phyloP scores from a whole-genome alignment of 2,888 invertebrate genomes.

The Saturnia japonica region DNA sequence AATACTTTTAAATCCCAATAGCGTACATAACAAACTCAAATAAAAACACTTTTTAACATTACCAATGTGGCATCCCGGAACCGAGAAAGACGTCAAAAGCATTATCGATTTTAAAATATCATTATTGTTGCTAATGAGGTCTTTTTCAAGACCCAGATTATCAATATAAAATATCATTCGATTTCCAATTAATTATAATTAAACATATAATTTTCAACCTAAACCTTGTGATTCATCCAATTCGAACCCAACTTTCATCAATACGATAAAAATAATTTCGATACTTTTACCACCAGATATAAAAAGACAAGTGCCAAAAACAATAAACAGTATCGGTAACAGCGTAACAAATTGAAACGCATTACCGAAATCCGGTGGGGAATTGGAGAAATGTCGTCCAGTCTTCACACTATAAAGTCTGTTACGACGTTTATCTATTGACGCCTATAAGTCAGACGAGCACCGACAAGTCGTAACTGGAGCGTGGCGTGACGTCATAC shows the following conservation, averaged over 20 bases:
- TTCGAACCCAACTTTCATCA: background rate
- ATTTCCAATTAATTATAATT: background rate
- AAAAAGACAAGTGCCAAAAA: slow-evolving; percentile 11
- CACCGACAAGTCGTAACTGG: slow-evolving; percentile 67
- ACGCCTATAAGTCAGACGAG: slow-evolving; percentile 33
- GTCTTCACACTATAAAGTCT: background rate
- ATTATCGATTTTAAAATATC: background rate
- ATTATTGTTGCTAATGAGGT: background rate
- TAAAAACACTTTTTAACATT: background rate
- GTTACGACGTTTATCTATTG: slow-evolving; percentile 6
- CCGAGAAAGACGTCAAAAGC: background rate
- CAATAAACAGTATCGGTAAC: slow-evolving; percentile 7
- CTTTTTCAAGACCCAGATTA: background rate
- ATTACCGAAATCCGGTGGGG: background rate
- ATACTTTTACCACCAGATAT: background rate
- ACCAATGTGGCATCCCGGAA: background rate
- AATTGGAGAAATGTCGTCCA: slow-evolving; percentile 3
- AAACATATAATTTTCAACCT: background rate
- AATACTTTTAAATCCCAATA: background rate
- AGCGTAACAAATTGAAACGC: background rate
- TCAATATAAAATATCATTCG: background rate
- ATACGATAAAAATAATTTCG: background rate
- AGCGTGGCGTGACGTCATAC: slow-evolving; percentile 66
- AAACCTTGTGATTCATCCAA: background rate
- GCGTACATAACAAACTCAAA: background rate